Conservation (phyloP, 2,113 vertebrate species). For the Globicephala melas region DNA sequence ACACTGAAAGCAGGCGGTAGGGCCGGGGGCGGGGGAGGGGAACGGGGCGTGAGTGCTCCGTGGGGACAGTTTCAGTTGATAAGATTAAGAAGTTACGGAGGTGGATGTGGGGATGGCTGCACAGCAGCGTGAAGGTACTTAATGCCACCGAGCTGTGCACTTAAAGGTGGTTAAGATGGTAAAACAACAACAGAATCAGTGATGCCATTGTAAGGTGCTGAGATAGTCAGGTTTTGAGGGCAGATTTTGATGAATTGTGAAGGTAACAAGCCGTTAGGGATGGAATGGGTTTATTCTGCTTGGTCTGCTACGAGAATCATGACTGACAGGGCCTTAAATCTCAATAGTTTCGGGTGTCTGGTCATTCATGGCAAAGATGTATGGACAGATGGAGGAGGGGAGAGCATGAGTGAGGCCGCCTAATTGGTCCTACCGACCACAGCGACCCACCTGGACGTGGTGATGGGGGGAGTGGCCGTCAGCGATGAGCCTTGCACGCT, state of each 20-base stretch:
- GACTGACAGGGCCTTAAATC: background rate
- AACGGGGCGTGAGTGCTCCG: rapidly evolving
- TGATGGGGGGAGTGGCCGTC: too few species aligned
- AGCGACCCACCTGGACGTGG: background rate
- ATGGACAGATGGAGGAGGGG: background rate
- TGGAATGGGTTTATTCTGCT: background rate
- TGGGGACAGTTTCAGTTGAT: rapidly evolving
- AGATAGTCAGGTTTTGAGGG: background rate
- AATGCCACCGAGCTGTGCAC: too few species aligned
- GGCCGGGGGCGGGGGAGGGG: rapidly evolving
- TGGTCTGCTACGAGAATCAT: background rate
- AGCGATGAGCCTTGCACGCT: too few species aligned
- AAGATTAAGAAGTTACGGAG: background rate
- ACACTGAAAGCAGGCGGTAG: too few species aligned
- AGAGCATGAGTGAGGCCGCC: background rate
- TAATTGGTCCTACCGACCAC: background rate
- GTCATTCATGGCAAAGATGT: background rate
- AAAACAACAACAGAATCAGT: too few species aligned
- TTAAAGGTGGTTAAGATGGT: too few species aligned
- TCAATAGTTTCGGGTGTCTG: background rate
- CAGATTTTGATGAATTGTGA: background rate
- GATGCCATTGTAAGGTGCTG: background rate
- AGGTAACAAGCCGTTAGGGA: background rate
- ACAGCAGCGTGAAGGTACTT: background rate
- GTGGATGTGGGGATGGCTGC: background rate